Percentiles rank a stretch among this genome's conserved stretches.
These are phyloP conservation scores for Tadarida brasiliensis DNA, from an alignment of 2,797 vertebrate genomes.

Conservation along the genomic window DNA sequence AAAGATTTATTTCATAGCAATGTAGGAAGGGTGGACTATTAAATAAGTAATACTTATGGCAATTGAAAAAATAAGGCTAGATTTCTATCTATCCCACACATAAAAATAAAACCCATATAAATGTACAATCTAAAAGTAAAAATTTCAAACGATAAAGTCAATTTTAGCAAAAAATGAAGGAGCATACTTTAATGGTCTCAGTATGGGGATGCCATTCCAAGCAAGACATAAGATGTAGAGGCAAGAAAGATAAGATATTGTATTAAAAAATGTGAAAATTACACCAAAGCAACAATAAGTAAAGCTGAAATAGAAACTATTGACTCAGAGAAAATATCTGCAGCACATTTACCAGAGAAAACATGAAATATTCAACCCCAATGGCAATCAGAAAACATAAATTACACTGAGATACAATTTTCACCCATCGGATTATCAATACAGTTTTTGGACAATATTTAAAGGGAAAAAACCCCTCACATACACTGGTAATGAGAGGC, in stretches of 20 bases:
- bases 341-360: not conserved
- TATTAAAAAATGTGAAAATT: not conserved
- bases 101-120: not conserved
- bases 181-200: not conserved
- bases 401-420: constrained; percentile 29
- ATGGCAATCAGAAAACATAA: not conserved
- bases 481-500: not conserved
- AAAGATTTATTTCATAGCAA: constrained; percentile 23
- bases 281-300: not conserved
- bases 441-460: not conserved
- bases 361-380: not conserved
- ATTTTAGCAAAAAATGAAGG: not conserved
- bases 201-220: not conserved
- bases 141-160: not conserved
- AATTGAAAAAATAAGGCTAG: not conserved
- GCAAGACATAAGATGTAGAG: not conserved
- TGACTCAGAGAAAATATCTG: not conserved
- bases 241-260: not conserved
- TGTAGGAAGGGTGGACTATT: not conserved
- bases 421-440: not conserved
- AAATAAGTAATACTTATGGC: not conserved
- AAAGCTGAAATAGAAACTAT: not conserved
- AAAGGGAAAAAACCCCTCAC: not conserved
- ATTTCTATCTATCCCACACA: not conserved
- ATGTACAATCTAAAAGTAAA: constrained; percentile 1